Base-by-base conservation (phyloP, 2,113 vertebrate species). In the Nothocercus julius region DNA sequence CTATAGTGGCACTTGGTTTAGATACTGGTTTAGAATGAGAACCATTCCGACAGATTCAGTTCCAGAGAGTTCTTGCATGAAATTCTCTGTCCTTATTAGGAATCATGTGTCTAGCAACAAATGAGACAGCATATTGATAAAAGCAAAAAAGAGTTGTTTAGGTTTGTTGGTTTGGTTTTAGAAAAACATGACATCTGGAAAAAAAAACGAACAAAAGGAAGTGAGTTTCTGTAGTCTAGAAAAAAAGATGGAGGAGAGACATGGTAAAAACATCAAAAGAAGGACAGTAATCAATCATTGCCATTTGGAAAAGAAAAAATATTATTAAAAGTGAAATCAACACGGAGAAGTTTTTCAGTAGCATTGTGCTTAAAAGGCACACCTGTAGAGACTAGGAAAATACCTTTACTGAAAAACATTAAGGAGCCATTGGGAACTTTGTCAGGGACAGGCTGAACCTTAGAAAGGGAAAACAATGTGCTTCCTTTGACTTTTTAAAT, bases 141-240 rank as follows among this genome's bases (percentile, higher is more conserved):
- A 42, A 66, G 15, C 16, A 22, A 42, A 66, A 28, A 54, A 20
- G 47, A 47, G 47, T 21, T 47, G 19, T 47, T 9, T 47, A 19
- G 53, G 5, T 27, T 28, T 15, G 15, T 28, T 54, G 27, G 24
- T 53, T 27, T 53, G 14, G 28, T 54, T 54, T 87, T 19, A 62
- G 69, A 42, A 78, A 42, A 7, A 49, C 0, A 5, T 44, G 2
- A 5, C 3, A 67, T 53, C 42, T 70, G 3, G 2, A 28, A 11
- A 82, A 11, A 82, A 44, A 5, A 76, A 45, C 24, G 5, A 76
- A 45, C 32, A 85, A 61, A 88, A 75, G 18, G 3, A 18, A 36
- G 9, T 27, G 11, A 82, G 30, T 53, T 61, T 40, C 14, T 58
- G 74, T 85, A 15, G 11, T 61, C 32, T 64, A 51, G 25, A 86